These are phyloP conservation scores for Orbicella faveolata DNA, from an alignment of 64 coral and sea anemone species.

Conservation along the genomic window DNA sequence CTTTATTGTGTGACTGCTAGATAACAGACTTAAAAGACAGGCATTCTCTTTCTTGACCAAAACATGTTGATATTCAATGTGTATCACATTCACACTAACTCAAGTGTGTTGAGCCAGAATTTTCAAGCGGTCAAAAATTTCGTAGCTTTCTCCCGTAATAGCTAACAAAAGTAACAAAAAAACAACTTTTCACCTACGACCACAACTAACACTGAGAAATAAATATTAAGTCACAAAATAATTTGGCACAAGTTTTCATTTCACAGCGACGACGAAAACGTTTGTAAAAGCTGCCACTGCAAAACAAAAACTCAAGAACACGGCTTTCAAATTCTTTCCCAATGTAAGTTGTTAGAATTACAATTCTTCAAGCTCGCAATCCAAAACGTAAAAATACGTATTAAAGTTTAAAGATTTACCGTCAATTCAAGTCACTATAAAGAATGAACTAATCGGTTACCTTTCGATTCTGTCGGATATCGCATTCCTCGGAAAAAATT, in stretches of 20 bases:
- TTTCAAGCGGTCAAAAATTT: too few relatives aligned
- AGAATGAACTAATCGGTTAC: background rate
- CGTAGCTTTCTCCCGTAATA: background rate
- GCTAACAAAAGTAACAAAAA: background rate
- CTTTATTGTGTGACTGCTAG: too few relatives aligned
- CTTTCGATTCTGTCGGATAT: background rate
- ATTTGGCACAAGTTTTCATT: background rate
- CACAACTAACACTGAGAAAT: background rate
- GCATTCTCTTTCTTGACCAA: too few relatives aligned
- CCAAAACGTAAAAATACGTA: background rate
- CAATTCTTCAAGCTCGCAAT: background rate
- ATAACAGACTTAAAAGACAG: too few relatives aligned
- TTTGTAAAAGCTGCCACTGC: too few relatives aligned
- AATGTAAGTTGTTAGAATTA: background rate
- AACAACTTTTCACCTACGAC: background rate
- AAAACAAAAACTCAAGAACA: too few relatives aligned
- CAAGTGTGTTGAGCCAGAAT: too few relatives aligned
- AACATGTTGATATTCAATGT: too few relatives aligned
- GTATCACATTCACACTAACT: too few relatives aligned
- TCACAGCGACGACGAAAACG: background rate
- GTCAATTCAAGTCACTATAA: background rate
- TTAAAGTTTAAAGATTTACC: constrained; percentile 49
- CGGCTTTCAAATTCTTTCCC: background rate
- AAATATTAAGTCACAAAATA: background rate
- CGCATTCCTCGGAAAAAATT: background rate